Evolutionary conservation across 2,113 vertebrate genomes (phyloP), one percentile per base, ranked within the genome.

Genomic region (Zapornia atra): DNA sequence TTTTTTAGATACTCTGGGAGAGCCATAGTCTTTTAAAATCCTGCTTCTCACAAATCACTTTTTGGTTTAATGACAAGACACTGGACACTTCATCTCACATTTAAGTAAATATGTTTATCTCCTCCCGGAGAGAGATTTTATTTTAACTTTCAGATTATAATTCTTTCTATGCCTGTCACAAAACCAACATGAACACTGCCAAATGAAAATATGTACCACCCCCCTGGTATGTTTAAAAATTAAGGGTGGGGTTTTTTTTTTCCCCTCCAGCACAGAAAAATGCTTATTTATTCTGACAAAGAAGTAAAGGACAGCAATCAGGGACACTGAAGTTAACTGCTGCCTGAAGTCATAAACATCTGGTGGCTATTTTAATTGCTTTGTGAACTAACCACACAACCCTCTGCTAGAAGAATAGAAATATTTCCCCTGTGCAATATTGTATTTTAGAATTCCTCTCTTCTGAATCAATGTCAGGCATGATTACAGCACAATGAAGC

Each of bases 271-370:
- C 8, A 5, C 33, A 69, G 57, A 79, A 87, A 82, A 78, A 84
- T 33, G 60, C 31, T 81, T 93, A 77, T 71, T 95, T 92, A 76
- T 95, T 94, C 79, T 73, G 56, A 92, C 81, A 92, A 82, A 86
- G 82, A 56, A 80, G 33, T 14, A 5, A 83, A 96, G 59, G 81
- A 93, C 73, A 91, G 70, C 3, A 0, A 92, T 81, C 61, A 44
- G 77, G 82, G 64, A 75, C 85, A 66, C 15, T 73, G 36, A 96
- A 78, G 88, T 94, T 94, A 93, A 94, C 94, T 94, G 88, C 89
- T 91, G 96, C 94, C 96, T 94, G 71, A 95, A 97, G 94, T 91
- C 78, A 95, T 90, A 96, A 97, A 96, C 97, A 97, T 96, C 96
- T 98, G 95, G 92, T 96, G 86, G 86, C 80, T 95, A 95, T 97